phyloP scores from a whole-genome alignment of 2,888 invertebrate genomes.

The Gasteruption jaculator region DNA sequence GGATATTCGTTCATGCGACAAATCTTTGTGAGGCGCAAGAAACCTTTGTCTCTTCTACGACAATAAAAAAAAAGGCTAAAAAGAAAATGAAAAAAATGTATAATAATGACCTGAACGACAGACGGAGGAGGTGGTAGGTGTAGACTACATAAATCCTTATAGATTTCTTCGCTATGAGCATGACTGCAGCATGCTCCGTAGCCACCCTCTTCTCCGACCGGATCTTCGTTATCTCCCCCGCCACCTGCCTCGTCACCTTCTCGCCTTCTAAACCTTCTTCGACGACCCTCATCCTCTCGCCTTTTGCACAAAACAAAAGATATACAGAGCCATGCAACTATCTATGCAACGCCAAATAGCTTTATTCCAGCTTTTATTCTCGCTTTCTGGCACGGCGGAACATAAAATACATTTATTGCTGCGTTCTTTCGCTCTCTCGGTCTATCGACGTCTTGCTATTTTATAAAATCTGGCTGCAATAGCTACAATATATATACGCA shows the following conservation, averaged over 20 bases:
- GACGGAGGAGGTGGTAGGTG: conserved; percentile 55
- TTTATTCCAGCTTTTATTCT: conserved; percentile 1
- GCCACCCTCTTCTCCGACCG: conserved; percentile 57
- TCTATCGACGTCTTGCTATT: no score
- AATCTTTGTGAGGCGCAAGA: neutral
- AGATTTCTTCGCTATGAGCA: conserved; percentile 85
- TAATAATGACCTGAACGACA: conserved; percentile 46
- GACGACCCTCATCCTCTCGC: conserved; percentile 48
- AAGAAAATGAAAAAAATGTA: conserved; percentile 25
- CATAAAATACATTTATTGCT: no score
- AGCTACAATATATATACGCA: no score
- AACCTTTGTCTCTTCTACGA: neutral
- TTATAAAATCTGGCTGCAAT: no score
- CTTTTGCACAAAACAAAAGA: conserved; percentile 46
- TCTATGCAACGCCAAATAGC: conserved; percentile 27
- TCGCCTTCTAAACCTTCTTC: conserved; percentile 43
- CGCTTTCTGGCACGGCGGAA: no score
- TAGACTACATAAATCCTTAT: conserved; percentile 87
- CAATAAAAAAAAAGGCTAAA: conserved; percentile 1
- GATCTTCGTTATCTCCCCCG: conserved; percentile 37
- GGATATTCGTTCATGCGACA: neutral
- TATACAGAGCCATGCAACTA: conserved; percentile 48
- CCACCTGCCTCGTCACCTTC: conserved; percentile 43
- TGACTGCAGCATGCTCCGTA: conserved; percentile 68
- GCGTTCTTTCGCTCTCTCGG: no score